phyloP scores from a whole-genome alignment of 2,113 vertebrate species.

The Heterotis niloticus region DNA sequence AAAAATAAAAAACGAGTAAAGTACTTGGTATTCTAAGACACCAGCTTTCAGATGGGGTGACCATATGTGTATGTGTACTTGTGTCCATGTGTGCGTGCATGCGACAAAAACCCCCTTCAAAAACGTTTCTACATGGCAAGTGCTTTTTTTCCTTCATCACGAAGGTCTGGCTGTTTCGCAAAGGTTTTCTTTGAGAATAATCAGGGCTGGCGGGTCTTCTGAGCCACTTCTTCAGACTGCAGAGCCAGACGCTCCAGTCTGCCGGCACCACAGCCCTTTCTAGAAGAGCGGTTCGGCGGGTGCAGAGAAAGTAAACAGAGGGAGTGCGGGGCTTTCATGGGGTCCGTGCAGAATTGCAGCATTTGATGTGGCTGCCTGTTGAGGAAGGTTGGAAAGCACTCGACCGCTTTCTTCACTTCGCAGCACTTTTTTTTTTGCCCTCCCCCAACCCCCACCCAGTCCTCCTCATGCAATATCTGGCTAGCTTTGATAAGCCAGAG shows the following conservation, averaged over 20 bases:
- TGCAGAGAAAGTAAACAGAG: constrained; percentile 30
- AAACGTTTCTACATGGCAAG: constrained; percentile 26
- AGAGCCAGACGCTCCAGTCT: constrained; percentile 29
- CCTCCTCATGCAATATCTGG: not conserved
- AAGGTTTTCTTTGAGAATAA: constrained; percentile 20
- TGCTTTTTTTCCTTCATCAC: not conserved
- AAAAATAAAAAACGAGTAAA: too few relatives aligned
- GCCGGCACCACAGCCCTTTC: constrained; percentile 42
- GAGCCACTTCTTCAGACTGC: constrained; percentile 28
- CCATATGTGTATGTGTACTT: constrained; percentile 4
- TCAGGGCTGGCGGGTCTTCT: constrained; percentile 36
- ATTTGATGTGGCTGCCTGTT: not conserved
- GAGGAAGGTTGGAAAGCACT: not conserved
- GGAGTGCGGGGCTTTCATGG: not conserved
- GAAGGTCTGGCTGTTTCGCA: constrained; percentile 27
- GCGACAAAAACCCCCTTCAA: not conserved
- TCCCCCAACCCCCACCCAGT: not conserved
- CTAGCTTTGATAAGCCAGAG: constrained; percentile 36
- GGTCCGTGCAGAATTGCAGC: not conserved
- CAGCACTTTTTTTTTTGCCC: too few relatives aligned
- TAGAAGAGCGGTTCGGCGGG: constrained; percentile 50
- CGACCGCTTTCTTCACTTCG: not conserved
- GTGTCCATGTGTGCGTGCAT: not conserved
- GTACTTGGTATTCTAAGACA: too few relatives aligned
- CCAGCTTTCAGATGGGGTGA: not conserved